Base-by-base conservation (phyloP, 2,797 vertebrate genomes). In the Sebastes wilsoni region DNA sequence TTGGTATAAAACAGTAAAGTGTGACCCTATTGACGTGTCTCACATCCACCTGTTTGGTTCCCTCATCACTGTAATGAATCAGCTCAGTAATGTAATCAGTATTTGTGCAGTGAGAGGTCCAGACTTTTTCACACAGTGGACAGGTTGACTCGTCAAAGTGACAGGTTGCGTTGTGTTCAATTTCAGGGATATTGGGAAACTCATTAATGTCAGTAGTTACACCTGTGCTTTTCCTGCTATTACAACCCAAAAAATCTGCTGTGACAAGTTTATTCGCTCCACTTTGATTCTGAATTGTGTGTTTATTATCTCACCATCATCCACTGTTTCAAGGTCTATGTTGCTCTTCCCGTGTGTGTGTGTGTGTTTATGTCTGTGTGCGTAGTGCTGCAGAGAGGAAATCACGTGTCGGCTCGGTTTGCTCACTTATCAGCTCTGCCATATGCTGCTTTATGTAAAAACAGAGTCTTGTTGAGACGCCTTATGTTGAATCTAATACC, bases 371-470 rank as follows among this genome's bases (percentile, higher is more conserved):
- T 68, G 30, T 61, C 52, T 75, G 61, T 65, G 28, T 67, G 49
- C 62, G 27, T 27, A 0, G 30, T 73, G 49, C 65, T 32, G 70
- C 54, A 72, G 28, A 61, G 59, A 75, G 83, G 78, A 80, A 74
- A 66, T 87, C 86, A 81, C 46, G 46, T 87, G 87, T 75, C 46
- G 9, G 36, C 67, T 38, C 10, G 1, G 36, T 76, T 73, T 73
- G 75, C 71, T 84, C 80, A 75, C 60, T 82, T 89, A 86, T 87
- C 87, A 82, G 77, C 82, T 60, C 77, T 77, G 79, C 90, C 89
- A 91, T 93, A 92, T 92, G 92, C 72, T 89, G 84, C 69, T 87
- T 86, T 81, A 79, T 82, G 65, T 79, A 75, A 83, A 85, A 82
- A 58, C 77, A 81, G 77, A 88, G 72, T 86, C 87, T 89, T 88